Evolutionary conservation across 2,888 invertebrate species (phyloP).

Genomic region (Allacma fusca): DNA sequence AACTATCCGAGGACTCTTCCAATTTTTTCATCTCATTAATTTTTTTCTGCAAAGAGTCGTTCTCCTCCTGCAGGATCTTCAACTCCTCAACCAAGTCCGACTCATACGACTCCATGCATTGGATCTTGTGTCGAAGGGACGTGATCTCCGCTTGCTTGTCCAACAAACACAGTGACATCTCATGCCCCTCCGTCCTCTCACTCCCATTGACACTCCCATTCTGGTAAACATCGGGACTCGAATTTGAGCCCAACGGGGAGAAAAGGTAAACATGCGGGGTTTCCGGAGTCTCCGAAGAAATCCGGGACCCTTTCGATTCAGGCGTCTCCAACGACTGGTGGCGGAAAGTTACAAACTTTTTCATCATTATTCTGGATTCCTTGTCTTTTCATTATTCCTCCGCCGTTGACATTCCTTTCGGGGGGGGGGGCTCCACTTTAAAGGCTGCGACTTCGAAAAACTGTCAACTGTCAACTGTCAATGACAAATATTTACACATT

Average conservation of each 20-base stretch:
- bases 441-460: no score
- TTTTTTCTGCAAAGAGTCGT: slow-evolving; percentile 8
- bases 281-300: no score
- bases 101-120: slow-evolving; percentile 29
- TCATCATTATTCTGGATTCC: no score
- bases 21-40: neutral
- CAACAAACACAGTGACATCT: neutral
- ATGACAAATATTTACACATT: no score
- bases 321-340: no score
- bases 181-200: no score
- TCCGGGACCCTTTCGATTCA: no score
- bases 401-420: no score
- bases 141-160: slow-evolving; percentile 23
- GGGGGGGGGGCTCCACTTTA: no score
- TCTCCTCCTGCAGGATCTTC: slow-evolving; percentile 28
- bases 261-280: slow-evolving; percentile 8
- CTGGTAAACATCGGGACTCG: neutral
- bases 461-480: no score
- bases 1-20: neutral
- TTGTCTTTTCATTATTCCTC: no score
- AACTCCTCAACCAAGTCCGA: slow-evolving; percentile 30
- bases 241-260: neutral
- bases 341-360: no score
- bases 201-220: neutral
- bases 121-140: slow-evolving; percentile 30